Base-by-base conservation (phyloP, 2,797 vertebrate genomes). In the Okamejei kenojei region DNA sequence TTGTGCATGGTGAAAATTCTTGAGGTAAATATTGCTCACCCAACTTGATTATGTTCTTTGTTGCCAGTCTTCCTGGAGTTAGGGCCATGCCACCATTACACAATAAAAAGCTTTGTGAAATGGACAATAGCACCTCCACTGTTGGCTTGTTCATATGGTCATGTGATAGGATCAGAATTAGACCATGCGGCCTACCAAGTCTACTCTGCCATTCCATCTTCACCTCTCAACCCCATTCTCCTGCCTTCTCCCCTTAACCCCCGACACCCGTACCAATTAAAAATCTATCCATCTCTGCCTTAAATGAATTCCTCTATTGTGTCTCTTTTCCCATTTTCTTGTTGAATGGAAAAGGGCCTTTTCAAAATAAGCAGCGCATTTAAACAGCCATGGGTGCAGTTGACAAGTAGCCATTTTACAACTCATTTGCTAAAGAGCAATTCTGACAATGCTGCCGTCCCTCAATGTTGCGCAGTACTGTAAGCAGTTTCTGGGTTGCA, bases 391-490 rank as follows among this genome's bases (percentile, higher is more conserved):
- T 45, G 81, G 38, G 54, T 19, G 8, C 26, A 32, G 29, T 7
- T 29, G 13, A 35, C 61, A 68, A 68, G 63, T 35, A 65, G 84
- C 32, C 15, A 68, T 35, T 68, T 32, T 8, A 68, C n/a, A 88
- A 32, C 84, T 35, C 61, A 32, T 35, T 26, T 84, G 54, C 11
- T 11, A 58, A 58, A 68, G 8, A 88, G 63, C 6, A 32, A 23
- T 65, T 68, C 84, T 88, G 61, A 38, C 63, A 88, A 88, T 82
- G n/a, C 26, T 32, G n/a, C 84, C 35, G n/a, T 68, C 63, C 84
- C 84, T 68, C 63, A 2, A 19, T 68, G 10, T 68, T 68, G n/a
- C n/a, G 10, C 84, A n/a, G 58, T n/a, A n/a, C n/a, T n/a, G 26
- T 61, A 58, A 54, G 58, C 54, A n/a, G 0, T 29, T 86, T 54